Evolutionary conservation across 2,888 invertebrate genomes (phyloP), one percentile per base, ranked within the genome.

Genomic region (Synanthedon vespiformis): DNA sequence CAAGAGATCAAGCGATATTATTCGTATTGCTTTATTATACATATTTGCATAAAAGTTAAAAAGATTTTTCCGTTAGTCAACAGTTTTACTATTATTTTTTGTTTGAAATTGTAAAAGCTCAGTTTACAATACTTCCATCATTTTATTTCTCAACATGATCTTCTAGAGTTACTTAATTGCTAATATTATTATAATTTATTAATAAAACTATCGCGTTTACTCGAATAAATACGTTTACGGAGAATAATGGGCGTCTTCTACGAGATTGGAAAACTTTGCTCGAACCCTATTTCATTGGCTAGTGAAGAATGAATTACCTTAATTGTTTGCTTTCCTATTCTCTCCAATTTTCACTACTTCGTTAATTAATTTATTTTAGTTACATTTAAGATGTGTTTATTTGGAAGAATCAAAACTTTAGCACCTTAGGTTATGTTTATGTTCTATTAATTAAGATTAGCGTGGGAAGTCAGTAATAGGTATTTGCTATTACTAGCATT

Each of bases 191-290:
- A 12, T 44, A 44, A 44, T 14, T 6, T n/a, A 44, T 44, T 44
- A 44, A 12, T 44, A 44, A 44, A 44, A 44, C 44, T 44, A 44
- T 44, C 44, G 5, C 44, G n/a, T 44, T 44, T 4, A 44, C 44
- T 44, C 44, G 6, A 44, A 44, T 44, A 44, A 44, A 12, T 44
- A 51, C 58, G 60, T 61, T 60, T 58, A 56, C 57, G 53, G 59
- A 61, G 59, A 61, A 59, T 56, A 61, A 59, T 55, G 58, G 58
- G 58, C 57, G 59, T 63, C 61, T 60, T 62, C 62, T 62, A 57
- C 57, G 52, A 63, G 63, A 67, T 69, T 67, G 65, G 63, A 65
- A 69, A 68, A 67, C 61, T 67, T 68, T 53, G 54, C 55, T 52
- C 58, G 56, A 61, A 61, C 62, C 58, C 59, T 48, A 57, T 53